Evolutionary conservation across 2,888 invertebrate species (phyloP), one percentile per base, ranked within the genome.

Genomic region (Ellobium chinense): DNA sequence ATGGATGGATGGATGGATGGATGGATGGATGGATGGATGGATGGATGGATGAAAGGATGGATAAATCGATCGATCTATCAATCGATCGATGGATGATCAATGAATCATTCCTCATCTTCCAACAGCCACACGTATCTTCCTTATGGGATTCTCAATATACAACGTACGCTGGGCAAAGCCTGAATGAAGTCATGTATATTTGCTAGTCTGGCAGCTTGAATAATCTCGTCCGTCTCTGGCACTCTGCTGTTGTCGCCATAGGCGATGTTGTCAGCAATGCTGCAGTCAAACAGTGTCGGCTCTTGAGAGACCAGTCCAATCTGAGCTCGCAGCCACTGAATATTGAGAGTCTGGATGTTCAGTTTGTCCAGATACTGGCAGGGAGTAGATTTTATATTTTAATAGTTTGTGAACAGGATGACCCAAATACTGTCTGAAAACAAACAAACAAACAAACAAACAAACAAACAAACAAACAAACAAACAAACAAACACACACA

Each of bases 261-360:
- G 0, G 96, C 96, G 85, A 99, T 98, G 92, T 99, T 99, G 86
- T 98, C 97, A 0, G 94, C 95, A 81, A 98, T 97, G 9, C 96
- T 96, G 78, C 96, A 94, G 92, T 97, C 97, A 93, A 98, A 98
- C 0, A 98, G 94, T 1, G 96, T 95, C 0, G 98, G 98, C 90
- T 98, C 98, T 93, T 98, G 98, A 4, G 97, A 97, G 0, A 98
- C 98, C 82, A 98, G 96, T 2, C 97, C 97, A 82, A 98, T 95
- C 85, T 97, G 95, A 65, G 95, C 94, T 80, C 98, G 94, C 14
- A 96, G 92, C 73, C 95, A 95, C 46, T 84, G 82, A 0, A 94
- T 90, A 0, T 96, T 95, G 87, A 97, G 92, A 60, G 95, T 94
- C 84, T 95, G 95, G 39, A 97, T 94, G 88, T 97, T 88, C 60